A percentile compares a stretch with the other conserved stretches of the same genome.
phyloP scores from a whole-genome alignment of 2,888 invertebrate species.

The Cryptops parisi region DNA sequence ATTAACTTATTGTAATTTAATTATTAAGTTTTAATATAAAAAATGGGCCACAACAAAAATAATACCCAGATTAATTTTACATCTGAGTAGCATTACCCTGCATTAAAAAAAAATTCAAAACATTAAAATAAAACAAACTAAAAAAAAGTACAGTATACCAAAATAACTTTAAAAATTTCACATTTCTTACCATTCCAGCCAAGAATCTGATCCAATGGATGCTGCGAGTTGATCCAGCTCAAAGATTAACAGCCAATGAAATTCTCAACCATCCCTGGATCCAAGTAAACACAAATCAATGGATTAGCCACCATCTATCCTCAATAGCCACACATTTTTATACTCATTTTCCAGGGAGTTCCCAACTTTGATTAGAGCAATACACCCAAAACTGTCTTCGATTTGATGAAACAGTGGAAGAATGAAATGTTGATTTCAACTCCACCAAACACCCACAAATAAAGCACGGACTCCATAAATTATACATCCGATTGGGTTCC shows the following conservation, averaged over 20 bases:
- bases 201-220: conserved; percentile 35
- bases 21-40: too few species aligned
- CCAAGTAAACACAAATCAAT: conserved; percentile 20
- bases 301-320: neutral
- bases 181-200: conserved; percentile 25
- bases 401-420: conserved; percentile 12
- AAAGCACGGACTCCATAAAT: too few species aligned
- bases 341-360: neutral
- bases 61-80: too few species aligned
- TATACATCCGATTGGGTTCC: too few species aligned
- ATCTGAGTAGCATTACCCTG: neutral
- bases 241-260: conserved; percentile 39
- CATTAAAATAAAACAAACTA: neutral
- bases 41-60: too few species aligned
- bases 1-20: too few species aligned
- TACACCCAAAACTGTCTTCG: conserved; percentile 8
- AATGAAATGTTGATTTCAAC: conserved; percentile 6
- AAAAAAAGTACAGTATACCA: neutral
- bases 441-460: too few species aligned
- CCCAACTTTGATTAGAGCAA: neutral
- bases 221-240: conserved; percentile 39
- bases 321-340: neutral
- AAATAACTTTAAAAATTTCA: neutral
- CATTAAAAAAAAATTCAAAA: too few species aligned
- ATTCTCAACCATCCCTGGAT: conserved; percentile 38